Conservation (phyloP, 1,140 invertebrate species). For the Macrobrachium rosenbergii region DNA sequence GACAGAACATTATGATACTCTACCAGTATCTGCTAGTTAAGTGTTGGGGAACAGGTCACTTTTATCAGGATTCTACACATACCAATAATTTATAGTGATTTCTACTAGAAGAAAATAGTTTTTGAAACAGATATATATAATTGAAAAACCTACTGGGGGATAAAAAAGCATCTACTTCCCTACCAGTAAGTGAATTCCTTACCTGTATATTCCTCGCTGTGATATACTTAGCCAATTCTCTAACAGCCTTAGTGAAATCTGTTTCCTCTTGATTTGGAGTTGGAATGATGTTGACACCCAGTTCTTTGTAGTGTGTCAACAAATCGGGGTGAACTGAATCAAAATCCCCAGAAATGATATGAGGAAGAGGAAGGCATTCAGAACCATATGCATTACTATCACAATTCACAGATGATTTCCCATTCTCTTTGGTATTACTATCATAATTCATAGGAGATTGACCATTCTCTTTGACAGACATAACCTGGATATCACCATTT, state of each 20-base stretch:
- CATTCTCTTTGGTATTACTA: not conserved
- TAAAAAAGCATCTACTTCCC: too few relatives aligned
- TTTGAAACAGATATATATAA: too few relatives aligned
- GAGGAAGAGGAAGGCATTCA: slow-evolving; percentile 18
- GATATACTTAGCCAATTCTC: not conserved
- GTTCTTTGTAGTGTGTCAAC: slow-evolving; percentile 14
- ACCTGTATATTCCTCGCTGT: slow-evolving; percentile 17
- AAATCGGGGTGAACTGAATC: slow-evolving; percentile 37
- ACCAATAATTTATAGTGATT: too few relatives aligned
- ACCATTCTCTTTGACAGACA: not conserved
- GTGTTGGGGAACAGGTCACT: too few relatives aligned
- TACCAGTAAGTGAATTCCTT: not conserved
- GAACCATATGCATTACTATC: not conserved
- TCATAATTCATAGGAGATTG: not conserved
- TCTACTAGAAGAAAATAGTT: too few relatives aligned
- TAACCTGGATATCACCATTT: not conserved
- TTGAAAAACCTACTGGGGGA: too few relatives aligned
- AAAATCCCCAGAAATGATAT: slow-evolving; percentile 47
- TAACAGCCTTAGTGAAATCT: slow-evolving; percentile 46
- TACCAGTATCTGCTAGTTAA: too few relatives aligned
- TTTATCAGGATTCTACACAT: too few relatives aligned
- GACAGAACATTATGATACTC: too few relatives aligned
- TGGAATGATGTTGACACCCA: slow-evolving; percentile 30
- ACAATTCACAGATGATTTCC: not conserved
- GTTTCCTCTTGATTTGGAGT: slow-evolving; percentile 51